phyloP scores from a whole-genome alignment of 2,113 vertebrate genomes.

The Sinocyclocheilus anophthalmus region DNA sequence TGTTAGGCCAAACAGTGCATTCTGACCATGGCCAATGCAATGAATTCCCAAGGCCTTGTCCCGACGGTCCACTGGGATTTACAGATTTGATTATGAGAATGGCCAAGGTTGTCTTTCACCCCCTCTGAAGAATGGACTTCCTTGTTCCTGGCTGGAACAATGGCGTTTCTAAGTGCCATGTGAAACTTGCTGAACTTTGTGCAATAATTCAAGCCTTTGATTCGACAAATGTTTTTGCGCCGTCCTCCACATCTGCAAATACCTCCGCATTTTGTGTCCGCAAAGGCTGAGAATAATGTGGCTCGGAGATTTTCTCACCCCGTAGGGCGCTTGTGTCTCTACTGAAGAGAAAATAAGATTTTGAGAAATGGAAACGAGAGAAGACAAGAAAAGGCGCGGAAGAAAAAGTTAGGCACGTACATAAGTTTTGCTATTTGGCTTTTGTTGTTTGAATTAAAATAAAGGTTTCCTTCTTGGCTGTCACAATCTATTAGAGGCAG shows the following conservation, averaged over 20 bases:
- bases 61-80: conserved; percentile 86
- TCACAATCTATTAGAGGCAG: conserved; percentile 95
- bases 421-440: conserved; percentile 99
- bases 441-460: conserved; percentile 99
- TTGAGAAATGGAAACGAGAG: conserved; percentile 49
- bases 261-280: conserved; percentile 79
- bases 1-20: conserved; percentile 93
- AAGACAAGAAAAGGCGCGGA: conserved; percentile 62
- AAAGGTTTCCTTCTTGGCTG: conserved; percentile 99
- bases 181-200: conserved; percentile 92
- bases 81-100: conserved; percentile 91
- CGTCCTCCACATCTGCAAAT: conserved; percentile 96
- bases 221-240: conserved; percentile 97
- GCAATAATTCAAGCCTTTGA: conserved; percentile 97
- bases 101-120: conserved; percentile 91
- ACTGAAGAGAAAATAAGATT: conserved; percentile 24
- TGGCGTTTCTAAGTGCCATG: conserved; percentile 88
- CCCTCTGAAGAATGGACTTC: conserved; percentile 84
- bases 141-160: conserved; percentile 90
- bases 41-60: conserved; percentile 93
- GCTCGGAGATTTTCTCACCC: background rate
- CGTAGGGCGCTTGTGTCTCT: background rate
- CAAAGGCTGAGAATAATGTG: conserved; percentile 6
- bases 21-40: conserved; percentile 91
- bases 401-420: conserved; percentile 88